Conservation (phyloP, 2,797 vertebrate species). For the Tinamus major region DNA sequence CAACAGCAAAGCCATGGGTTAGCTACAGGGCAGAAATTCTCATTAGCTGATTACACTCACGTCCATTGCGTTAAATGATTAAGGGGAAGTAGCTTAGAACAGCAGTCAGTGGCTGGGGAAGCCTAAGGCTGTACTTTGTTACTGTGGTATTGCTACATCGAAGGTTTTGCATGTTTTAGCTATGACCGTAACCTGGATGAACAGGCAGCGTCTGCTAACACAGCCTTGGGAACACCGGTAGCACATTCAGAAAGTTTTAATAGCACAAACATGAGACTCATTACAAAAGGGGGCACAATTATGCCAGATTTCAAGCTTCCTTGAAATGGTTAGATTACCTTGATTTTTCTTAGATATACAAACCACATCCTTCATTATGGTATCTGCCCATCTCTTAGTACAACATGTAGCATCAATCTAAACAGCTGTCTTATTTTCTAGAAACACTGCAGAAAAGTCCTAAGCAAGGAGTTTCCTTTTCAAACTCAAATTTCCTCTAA, state of each 20-base stretch:
- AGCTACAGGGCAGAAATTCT: neutral
- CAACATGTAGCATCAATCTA: neutral
- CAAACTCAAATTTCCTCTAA: neutral
- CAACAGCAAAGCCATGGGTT: accelerated
- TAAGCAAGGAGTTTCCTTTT: neutral
- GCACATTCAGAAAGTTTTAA: neutral
- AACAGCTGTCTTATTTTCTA: neutral
- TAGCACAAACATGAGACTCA: neutral
- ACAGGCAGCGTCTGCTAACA: neutral
- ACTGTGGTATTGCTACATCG: neutral
- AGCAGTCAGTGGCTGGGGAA: neutral
- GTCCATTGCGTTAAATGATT: neutral
- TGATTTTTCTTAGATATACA: neutral
- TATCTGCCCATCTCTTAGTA: neutral
- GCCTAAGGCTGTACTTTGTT: neutral
- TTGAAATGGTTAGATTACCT: neutral
- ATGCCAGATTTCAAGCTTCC: neutral
- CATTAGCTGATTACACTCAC: neutral
- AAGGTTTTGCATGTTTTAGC: neutral
- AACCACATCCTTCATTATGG: neutral
- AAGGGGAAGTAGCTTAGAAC: neutral
- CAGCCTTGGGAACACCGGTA: neutral
- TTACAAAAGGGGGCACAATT: neutral
- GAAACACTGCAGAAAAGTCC: neutral
- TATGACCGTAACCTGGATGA: neutral